A percentile compares a stretch with the other conserved stretches of the same genome.
Evolutionary conservation across 2,113 vertebrate genomes (phyloP).

Genomic region (Holacanthus passer): DNA sequence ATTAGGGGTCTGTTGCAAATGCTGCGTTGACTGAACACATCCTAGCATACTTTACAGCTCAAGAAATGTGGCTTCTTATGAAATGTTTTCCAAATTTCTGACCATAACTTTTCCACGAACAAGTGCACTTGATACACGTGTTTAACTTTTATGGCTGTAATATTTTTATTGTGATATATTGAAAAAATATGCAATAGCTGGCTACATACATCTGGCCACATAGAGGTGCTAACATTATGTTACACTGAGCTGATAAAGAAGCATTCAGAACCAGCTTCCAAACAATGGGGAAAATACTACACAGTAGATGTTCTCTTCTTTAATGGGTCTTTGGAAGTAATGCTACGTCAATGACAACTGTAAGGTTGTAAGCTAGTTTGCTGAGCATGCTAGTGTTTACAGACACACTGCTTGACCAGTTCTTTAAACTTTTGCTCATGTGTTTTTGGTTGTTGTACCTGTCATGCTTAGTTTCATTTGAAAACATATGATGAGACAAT

Average conservation of each 20-base stretch:
- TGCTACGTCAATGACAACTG: neutral
- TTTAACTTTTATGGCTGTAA: neutral
- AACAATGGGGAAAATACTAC: neutral
- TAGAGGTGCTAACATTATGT: neutral
- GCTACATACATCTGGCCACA: neutral
- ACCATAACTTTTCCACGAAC: neutral
- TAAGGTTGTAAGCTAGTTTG: neutral
- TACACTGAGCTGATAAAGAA: neutral
- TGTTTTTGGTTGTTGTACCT: no score
- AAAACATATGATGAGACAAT: neutral
- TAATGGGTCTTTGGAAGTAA: neutral
- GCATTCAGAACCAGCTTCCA: neutral
- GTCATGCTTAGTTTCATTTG: no score
- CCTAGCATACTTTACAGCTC: neutral
- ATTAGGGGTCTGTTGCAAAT: slow-evolving; percentile 63
- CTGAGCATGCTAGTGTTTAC: neutral
- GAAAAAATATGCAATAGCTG: neutral
- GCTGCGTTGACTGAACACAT: slow-evolving; percentile 29
- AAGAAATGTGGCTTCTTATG: neutral
- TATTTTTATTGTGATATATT: no score
- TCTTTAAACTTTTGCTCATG: no score
- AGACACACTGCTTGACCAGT: neutral
- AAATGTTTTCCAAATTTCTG: slow-evolving; percentile 16
- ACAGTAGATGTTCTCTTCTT: neutral
- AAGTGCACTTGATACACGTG: neutral